Conservation (phyloP, 2,888 invertebrate genomes). For the Embidobia sp. region DNA sequence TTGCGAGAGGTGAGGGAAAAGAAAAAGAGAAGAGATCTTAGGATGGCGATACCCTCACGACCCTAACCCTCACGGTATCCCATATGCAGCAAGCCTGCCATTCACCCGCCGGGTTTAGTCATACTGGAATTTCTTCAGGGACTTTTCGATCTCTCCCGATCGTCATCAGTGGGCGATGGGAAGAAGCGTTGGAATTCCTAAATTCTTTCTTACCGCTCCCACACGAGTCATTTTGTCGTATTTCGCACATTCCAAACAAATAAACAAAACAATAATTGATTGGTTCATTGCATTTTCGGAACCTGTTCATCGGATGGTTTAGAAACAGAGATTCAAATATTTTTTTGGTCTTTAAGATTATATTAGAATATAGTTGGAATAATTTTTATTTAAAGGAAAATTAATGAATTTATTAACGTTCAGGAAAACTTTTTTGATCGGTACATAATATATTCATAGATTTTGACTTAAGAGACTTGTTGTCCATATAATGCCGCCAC, state of each 20-base stretch:
- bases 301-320: constrained; percentile 4
- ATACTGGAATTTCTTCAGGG: constrained; percentile 77
- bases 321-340: constrained; percentile 3
- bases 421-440: too few relatives aligned
- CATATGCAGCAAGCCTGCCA: constrained; percentile 76
- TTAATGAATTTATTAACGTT: too few relatives aligned
- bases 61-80: constrained; percentile 74
- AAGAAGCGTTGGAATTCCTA: constrained; percentile 59
- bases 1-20: constrained; percentile 57
- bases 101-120: constrained; percentile 80
- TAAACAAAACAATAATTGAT: constrained; percentile 48
- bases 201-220: constrained; percentile 55
- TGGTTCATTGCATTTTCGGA: constrained; percentile 32
- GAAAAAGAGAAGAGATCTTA: constrained; percentile 71
- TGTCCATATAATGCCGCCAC: constrained; percentile 43
- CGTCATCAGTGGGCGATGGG: constrained; percentile 60
- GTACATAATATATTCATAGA: neutral
- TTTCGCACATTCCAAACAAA: constrained; percentile 52
- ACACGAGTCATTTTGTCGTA: constrained; percentile 59
- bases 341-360: too few relatives aligned
- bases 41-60: constrained; percentile 76
- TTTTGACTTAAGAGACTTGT: neutral
- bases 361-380: too few relatives aligned
- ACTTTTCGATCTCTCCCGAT: constrained; percentile 65
- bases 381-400: too few relatives aligned